Conservation (phyloP, 2,888 invertebrate genomes). For the Conistra vaccinii region DNA sequence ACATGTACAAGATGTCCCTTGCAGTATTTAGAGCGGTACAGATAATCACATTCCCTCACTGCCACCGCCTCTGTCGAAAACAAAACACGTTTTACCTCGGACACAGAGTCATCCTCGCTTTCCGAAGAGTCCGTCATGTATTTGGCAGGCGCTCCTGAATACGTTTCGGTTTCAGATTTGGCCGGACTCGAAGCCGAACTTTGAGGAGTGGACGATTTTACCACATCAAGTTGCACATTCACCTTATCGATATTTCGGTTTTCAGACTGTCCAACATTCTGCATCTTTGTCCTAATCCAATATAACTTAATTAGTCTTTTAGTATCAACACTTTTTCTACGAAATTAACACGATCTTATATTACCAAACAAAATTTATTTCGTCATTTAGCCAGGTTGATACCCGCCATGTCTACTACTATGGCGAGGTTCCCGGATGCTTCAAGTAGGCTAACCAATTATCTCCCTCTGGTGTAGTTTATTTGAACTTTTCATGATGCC, state of each 20-base stretch:
- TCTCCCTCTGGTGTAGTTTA: constrained; percentile 86
- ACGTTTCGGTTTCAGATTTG: constrained; percentile 96
- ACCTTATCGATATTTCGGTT: constrained; percentile 95
- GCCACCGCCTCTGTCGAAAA: constrained; percentile 90
- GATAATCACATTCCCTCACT: constrained; percentile 90
- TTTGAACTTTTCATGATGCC: constrained; percentile 83
- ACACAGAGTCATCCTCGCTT: constrained; percentile 98
- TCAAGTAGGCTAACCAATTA: constrained; percentile 90
- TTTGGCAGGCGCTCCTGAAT: constrained; percentile 95
- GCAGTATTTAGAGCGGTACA: constrained; percentile 92
- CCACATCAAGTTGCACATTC: constrained; percentile 93
- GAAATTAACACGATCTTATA: constrained; percentile 90
- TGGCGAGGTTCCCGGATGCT: constrained; percentile 93
- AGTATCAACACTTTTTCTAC: constrained; percentile 89
- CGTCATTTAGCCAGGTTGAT: constrained; percentile 93
- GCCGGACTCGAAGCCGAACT: constrained; percentile 95
- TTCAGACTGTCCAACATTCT: constrained; percentile 97
- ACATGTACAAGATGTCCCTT: constrained; percentile 93
- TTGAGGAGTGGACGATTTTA: constrained; percentile 95
- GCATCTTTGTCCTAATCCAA: constrained; percentile 95
- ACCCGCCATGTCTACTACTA: constrained; percentile 96
- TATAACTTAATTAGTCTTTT: constrained; percentile 90
- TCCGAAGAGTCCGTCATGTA: constrained; percentile 98
- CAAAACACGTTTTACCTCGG: constrained; percentile 95
- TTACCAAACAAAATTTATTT: constrained; percentile 91